Evolutionary conservation across 1,140 invertebrate species (phyloP), one percentile per base, ranked within the genome.

Genomic region (Bathynomus jamesi): DNA sequence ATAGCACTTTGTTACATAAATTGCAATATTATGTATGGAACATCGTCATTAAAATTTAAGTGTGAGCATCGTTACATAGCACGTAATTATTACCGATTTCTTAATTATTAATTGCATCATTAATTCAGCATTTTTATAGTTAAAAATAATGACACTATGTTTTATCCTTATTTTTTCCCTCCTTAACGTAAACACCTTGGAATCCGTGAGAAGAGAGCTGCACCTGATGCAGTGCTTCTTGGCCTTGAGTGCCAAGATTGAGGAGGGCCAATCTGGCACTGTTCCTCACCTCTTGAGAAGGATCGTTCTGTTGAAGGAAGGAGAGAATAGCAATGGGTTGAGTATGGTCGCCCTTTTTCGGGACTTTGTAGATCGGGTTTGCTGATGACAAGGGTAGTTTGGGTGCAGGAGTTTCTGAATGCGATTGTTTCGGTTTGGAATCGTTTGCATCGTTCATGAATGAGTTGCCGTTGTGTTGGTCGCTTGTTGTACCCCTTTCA

Each of bases 151-250:
- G n/a, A n/a, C n/a, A n/a, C n/a, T n/a, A 53, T 21, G 40, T 53
- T 53, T 53, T 53, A 17, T 3, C 5, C 5, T 53, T 53, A 11
- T 53, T 21, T 53, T 67, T 71, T 40, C 60, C 72, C 65, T 76
- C 74, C 62, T 80, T 80, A 28, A 83, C 80, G 61, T 81, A 79
- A 13, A 84, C 61, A 31, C 83, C 83, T 72, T 84, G 83, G 73
- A 83, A 84, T 7, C 83, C 83, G 73, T 84, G 82, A 27, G 80
- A 79, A 10, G 81, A 80, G n/a, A 83, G 79, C 73, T 83, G 82
- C 30, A 81, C 78, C 70, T 83, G 81, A 63, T 83, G 81, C 65
- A 81, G 80, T 25, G 82, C 83, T 63, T 79, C 75, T 69, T 79
- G 78, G 0, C 83, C 83, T 67, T 81, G 82, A 7, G 80, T 77